Base-by-base conservation (phyloP, 2,888 invertebrate genomes). In the Ochropleura plecta region DNA sequence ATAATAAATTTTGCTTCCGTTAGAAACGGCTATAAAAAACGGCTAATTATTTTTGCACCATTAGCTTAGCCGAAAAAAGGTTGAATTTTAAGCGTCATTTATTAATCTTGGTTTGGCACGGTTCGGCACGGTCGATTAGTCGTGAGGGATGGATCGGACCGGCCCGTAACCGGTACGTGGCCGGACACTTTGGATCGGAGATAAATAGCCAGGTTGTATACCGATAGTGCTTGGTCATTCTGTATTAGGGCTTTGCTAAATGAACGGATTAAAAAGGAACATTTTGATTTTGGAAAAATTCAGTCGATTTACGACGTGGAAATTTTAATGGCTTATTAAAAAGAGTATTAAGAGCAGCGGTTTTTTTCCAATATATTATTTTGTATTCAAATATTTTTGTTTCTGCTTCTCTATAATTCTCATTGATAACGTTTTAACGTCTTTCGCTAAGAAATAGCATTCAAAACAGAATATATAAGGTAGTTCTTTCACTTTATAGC, bases 51-150 rank as follows among this genome's bases (percentile, higher is more conserved):
- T 90, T 91, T 85, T 90, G 95, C 87, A 72, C 93, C 96, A 96
- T 96, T 96, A 96, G 94, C 87, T 92, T 88, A 83, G 91, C 96
- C 96, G 95, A 96, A 96, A 96, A 96, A 96, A 96, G 96, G 96
- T 94, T 94, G 90, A 94, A 91, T 93, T 93, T 95, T 95, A 94
- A 95, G 95, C 95, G 88, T 91, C 94, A 95, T 96, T 96, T 95
- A 94, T 96, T 95, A 96, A 96, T 95, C 94, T 93, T 91, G 89
- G 89, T 88, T 89, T 80, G 68, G 86, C 86, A 86, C 72, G 84
- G 83, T 78, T 83, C 59, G 44, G 62, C 48, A 83, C 94, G 94
- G 88, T 93, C 95, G 94, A 96, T 96, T 96, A 95, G 95, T 86
- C 83, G 84, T 91, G 89, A 93, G 90, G 90, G 93, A 95, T 94